Percentiles rank a stretch among this genome's conserved stretches.
Evolutionary conservation across 2,113 vertebrate genomes (phyloP).

Genomic region (Sorex araneus): DNA sequence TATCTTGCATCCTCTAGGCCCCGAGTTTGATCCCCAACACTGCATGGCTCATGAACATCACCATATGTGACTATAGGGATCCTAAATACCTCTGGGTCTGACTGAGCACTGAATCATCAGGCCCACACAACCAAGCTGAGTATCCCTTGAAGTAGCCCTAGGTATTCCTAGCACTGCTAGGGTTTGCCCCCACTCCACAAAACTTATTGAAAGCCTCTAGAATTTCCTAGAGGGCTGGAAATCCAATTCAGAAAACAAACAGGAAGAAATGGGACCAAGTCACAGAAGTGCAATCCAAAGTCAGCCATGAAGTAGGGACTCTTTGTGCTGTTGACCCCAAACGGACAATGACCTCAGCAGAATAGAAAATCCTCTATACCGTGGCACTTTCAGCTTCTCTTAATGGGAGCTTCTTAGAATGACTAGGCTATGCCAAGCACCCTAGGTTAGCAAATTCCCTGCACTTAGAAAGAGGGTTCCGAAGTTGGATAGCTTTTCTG

Average conservation of each 20-base stretch:
- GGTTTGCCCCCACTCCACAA: not conserved
- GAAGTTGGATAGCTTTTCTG: not conserved
- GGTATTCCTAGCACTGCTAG: no score
- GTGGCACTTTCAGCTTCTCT: not conserved
- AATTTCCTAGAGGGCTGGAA: not conserved
- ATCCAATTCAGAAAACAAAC: slow-evolving; percentile 40
- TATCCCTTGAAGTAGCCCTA: no score
- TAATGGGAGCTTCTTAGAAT: not conserved
- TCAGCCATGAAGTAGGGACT: not conserved
- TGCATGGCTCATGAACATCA: no score
- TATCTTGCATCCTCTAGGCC: no score
- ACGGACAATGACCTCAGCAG: not conserved
- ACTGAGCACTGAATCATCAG: no score
- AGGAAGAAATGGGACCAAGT: not conserved
- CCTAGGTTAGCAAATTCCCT: not conserved
- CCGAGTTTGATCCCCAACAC: no score
- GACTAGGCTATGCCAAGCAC: not conserved
- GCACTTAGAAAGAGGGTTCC: not conserved
- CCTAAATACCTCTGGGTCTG: no score
- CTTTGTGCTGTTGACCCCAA: not conserved
- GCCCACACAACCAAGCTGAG: no score
- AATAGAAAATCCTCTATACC: no score
- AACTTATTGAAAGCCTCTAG: not conserved
- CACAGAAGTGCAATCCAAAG: not conserved
- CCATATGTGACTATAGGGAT: no score